Percentiles rank a stretch among this genome's conserved stretches.
These are phyloP conservation scores for Tretioscincus oriximinensis DNA, from an alignment of 2,113 vertebrate species.

Conservation along the genomic window DNA sequence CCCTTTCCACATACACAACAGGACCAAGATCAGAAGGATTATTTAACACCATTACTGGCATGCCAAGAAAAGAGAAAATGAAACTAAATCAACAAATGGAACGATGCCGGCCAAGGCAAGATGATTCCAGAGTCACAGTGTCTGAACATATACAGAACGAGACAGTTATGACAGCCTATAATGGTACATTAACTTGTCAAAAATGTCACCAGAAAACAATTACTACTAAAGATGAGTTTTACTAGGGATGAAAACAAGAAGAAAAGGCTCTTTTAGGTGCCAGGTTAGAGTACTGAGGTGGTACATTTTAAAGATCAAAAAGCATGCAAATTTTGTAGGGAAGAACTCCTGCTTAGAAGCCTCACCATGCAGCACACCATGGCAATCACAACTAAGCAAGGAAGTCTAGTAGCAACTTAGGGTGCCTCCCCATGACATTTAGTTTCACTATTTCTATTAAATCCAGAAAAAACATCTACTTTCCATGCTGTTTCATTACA, in stretches of 20 bases:
- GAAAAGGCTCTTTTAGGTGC: not conserved
- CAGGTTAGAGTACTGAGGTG: not conserved
- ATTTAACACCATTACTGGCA: constrained; percentile 44
- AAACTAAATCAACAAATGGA: constrained; percentile 57
- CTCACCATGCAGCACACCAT: not conserved
- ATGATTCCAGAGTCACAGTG: not conserved
- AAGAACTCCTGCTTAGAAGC: too few relatives aligned
- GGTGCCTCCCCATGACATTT: too few relatives aligned
- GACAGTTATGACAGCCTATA: constrained; percentile 9
- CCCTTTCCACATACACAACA: constrained; percentile 26
- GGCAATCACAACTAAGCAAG: too few relatives aligned
- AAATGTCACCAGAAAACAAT: not conserved
- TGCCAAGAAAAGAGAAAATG: constrained; percentile 53
- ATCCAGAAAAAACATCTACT: too few relatives aligned
- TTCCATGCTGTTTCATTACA: too few relatives aligned
- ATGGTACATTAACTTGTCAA: constrained; percentile 6
- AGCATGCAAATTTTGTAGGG: not conserved
- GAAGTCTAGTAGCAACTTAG: too few relatives aligned
- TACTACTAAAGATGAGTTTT: not conserved
- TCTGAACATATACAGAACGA: constrained; percentile 5
- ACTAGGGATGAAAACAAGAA: not conserved
- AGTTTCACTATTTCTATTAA: too few relatives aligned
- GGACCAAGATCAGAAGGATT: constrained; percentile 53
- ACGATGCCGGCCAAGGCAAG: constrained; percentile 31
- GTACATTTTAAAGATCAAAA: not conserved